Base-by-base conservation (phyloP, 1,140 invertebrate species). In the Lamellibrachia luymesi region DNA sequence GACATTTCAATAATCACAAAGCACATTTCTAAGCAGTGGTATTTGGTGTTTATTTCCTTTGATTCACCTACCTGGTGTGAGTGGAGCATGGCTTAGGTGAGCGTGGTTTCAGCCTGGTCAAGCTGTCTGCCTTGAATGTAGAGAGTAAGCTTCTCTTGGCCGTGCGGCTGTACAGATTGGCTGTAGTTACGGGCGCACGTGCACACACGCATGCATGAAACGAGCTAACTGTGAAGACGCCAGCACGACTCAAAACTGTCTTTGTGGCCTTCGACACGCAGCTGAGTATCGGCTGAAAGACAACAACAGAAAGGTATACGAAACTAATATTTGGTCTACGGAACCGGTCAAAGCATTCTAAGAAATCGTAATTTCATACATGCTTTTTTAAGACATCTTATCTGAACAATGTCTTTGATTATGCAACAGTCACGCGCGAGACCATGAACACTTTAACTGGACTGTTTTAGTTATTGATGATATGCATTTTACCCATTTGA, bases 121-220 rank as follows among this genome's bases (percentile, higher is more conserved):
- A 92, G 25, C 94, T 94, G 52, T 95, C 95, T 51, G 95, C 94
- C 80, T 94, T 94, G 89, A 93, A 93, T 90, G 95, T 95, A 5
- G 95, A 96, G 90, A 96, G 92, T 94, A 95, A 95, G 13, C 94
- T 95, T 22, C 95, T 95, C 93, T 95, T 95, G 90, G 95, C 94
- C 52, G 93, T 64, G 38, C 49, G 56, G 52, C 89, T 93, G 80
- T 93, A 93, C 7, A 93, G 4, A 50, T 38, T 89, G 64, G 92
- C 89, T 2, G 49, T 25, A 10, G 93, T 94, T 7, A 94, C 51
- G 1, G 93, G 93, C 90, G 92, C 98, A 92, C 99, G 97, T 51
- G 99, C 98, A 96, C 98, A 99, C 93, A 99, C 99, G 96, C 99
- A 99, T 94, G 99, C 99, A 96, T 99, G 99, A 97, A 99, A 99